phyloP scores from a whole-genome alignment of 2,888 invertebrate genomes.

The Thyatira batis region DNA sequence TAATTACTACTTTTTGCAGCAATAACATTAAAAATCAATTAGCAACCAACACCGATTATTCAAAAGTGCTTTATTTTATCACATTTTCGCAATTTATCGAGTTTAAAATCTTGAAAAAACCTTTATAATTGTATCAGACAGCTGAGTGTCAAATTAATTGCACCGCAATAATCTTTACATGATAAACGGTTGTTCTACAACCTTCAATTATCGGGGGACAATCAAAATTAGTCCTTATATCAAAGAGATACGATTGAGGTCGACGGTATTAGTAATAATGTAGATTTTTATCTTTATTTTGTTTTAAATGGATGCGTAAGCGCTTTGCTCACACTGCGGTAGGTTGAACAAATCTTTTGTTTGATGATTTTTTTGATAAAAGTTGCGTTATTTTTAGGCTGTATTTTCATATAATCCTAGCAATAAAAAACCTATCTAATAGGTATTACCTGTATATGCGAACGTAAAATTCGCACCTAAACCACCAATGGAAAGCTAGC shows the following conservation, averaged over 20 bases:
- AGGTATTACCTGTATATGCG: no score
- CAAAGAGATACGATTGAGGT: background rate
- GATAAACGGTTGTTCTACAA: conserved; percentile 2
- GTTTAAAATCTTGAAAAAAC: conserved; percentile 15
- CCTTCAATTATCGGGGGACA: background rate
- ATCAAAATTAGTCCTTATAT: background rate
- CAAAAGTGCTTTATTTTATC: background rate
- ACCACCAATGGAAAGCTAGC: no score
- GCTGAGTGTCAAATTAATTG: conserved; percentile 27
- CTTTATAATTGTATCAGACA: conserved; percentile 25
- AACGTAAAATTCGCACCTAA: no score
- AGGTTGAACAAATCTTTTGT: background rate
- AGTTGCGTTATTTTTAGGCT: no score
- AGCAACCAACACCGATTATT: background rate
- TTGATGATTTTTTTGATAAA: background rate
- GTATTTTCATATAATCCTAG: no score
- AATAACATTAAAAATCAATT: background rate
- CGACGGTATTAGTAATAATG: background rate
- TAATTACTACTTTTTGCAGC: background rate
- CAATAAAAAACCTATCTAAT: no score
- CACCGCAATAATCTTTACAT: conserved; percentile 19
- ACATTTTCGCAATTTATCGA: background rate
- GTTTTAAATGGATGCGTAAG: conserved; percentile 1
- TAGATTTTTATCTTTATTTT: conserved; percentile 1
- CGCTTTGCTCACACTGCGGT: background rate